These are phyloP conservation scores for Caenorhabditis virilis DNA, from an alignment of 2,888 invertebrate genomes.

Conservation along the genomic window DNA sequence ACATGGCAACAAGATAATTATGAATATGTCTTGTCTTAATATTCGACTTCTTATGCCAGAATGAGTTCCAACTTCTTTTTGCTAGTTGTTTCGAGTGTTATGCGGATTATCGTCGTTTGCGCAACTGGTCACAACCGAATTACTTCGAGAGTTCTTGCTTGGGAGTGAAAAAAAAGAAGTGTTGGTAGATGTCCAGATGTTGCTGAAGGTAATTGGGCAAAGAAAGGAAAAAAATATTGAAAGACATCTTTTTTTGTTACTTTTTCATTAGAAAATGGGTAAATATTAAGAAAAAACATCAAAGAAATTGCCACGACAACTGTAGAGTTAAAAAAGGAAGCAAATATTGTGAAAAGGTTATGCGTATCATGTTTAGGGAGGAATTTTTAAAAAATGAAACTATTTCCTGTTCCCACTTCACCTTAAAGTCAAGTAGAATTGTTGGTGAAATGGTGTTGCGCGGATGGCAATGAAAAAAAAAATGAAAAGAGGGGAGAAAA, in stretches of 20 bases:
- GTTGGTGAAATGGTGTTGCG: too few relatives aligned
- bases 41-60: too few relatives aligned
- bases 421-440: too few relatives aligned
- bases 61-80: too few relatives aligned
- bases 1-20: too few relatives aligned
- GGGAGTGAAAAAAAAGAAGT: neutral
- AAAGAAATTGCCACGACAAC: neutral
- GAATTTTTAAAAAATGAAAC: neutral
- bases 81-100: too few relatives aligned
- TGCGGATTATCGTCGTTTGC: slow-evolving; percentile 33
- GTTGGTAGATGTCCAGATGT: slow-evolving; percentile 14
- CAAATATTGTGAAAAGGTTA: neutral
- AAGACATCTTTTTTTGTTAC: neutral
- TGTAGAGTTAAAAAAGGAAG: neutral
- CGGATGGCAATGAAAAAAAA: slow-evolving; percentile 19
- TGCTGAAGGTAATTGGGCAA: neutral
- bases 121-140: slow-evolving; percentile 30
- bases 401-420: slow-evolving; percentile 1
- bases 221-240: neutral
- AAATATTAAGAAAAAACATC: neutral
- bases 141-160: slow-evolving; percentile 21
- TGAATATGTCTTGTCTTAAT: too few relatives aligned
- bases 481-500: slow-evolving; percentile 27
- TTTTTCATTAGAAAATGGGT: neutral
- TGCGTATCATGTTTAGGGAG: neutral